phyloP scores from a whole-genome alignment of 2,888 invertebrate genomes.

The Platynereis dumerilii region DNA sequence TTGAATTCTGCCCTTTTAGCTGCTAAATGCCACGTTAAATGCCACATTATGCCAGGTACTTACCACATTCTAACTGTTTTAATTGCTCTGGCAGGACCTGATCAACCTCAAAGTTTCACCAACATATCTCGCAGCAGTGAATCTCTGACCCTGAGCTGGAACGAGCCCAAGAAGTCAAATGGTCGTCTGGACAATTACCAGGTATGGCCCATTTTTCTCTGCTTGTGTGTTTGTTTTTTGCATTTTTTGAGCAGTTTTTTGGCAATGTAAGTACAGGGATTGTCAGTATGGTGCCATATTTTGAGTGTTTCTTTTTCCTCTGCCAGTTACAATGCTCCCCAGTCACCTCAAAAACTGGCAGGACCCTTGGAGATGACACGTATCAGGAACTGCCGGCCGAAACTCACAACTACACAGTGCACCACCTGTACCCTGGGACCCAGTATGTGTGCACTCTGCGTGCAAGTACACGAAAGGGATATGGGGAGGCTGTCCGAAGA shows the following conservation, averaged over 20 bases:
- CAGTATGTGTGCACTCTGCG: conserved; percentile 77
- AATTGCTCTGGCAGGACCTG: conserved; percentile 29
- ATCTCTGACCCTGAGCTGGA: conserved; percentile 59
- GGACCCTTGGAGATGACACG: too few relatives aligned
- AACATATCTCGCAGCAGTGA: conserved; percentile 32
- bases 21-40: too few relatives aligned
- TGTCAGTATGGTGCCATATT: too few relatives aligned
- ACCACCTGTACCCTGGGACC: conserved; percentile 70
- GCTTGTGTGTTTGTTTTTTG: too few relatives aligned
- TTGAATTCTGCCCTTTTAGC: not conserved
- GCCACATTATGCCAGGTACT: too few relatives aligned
- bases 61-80: too few relatives aligned
- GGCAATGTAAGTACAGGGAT: too few relatives aligned
- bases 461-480: conserved; percentile 69
- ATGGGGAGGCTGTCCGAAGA: conserved; percentile 68
- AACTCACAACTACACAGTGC: conserved; percentile 17
- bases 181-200: conserved; percentile 65
- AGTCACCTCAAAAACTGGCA: too few relatives aligned
- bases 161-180: conserved; percentile 65
- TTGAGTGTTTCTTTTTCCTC: too few relatives aligned
- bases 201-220: conserved; percentile 45
- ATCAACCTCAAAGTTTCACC: conserved; percentile 29
- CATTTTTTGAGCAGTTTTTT: too few relatives aligned
- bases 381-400: conserved; percentile 6
- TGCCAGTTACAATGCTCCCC: too few relatives aligned